Base-by-base conservation (phyloP, 2,113 vertebrate genomes). In the Aramus guarauna region DNA sequence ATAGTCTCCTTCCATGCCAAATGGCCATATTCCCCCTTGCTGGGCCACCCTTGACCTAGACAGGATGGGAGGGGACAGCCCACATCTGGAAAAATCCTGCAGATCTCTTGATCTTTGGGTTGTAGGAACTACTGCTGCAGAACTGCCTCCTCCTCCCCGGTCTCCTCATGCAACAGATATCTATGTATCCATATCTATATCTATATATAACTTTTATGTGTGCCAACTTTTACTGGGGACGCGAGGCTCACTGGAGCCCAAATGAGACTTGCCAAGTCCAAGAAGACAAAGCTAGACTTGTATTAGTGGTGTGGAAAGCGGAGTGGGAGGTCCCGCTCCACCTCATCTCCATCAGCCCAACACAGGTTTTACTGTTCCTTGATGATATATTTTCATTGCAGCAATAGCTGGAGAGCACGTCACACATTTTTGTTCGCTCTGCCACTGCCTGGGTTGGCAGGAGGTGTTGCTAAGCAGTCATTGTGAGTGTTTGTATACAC, bases 401-500 rank as follows among this genome's bases (percentile, higher is more conserved):
- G 78, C 59, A 86, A 43, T 67, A 47, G 67, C 90, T 93, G 90
- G 75, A 93, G 78, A 73, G 53, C 6, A 3, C 20, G 2, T 9
- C 2, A 2, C 18, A 18, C 36, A n/a, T 50, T 93, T 94, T 30
- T 62, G 47, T 17, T 73, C 15, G 0, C 53, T 72, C 89, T 94
- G 85, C 94, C 94, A 76, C 63, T 39, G 92, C 72, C 90, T n/a
- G 88, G 45, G 52, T 3, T 96, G 95, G 96, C 92, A 95, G 95
- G 75, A 93, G 78, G 47, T 71, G 96, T 97, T 97, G 94, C 96
- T 97, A 96, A 82, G 95, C 92, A 9, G 59, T 94, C 85, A 59
- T 92, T 93, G 94, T 86, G 88, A 92, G 78, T 96, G 96, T 97
- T 96, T 96, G 95, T 93, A 64, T 63, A 96, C 85, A 90, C 56